A percentile compares a stretch with the other conserved stretches of the same genome.
Conservation (phyloP, 2,113 vertebrate genomes). For the Bagarius yarrelli region DNA sequence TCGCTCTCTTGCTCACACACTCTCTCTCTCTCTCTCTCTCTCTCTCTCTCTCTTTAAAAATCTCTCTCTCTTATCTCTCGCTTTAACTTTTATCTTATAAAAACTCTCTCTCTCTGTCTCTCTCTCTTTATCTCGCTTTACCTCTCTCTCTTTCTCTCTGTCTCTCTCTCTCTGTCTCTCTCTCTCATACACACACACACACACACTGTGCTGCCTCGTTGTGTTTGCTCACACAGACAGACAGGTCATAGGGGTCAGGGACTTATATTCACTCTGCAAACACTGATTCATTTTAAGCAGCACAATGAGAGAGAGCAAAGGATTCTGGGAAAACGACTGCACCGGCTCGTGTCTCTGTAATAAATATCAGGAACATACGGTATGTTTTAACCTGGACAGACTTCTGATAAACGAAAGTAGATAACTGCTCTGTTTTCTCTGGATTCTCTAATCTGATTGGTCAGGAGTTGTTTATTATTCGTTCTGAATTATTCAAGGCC, state of each 20-base stretch:
- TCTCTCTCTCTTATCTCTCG: no score
- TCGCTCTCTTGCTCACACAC: background rate
- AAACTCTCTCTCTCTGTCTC: background rate
- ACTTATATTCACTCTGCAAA: slow-evolving; percentile 39
- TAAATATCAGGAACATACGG: background rate
- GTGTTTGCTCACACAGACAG: slow-evolving; percentile 6
- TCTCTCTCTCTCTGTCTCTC: background rate
- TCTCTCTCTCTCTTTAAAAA: no score
- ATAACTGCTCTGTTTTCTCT: no score
- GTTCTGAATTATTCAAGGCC: no score
- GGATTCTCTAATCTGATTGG: no score
- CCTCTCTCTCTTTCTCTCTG: background rate
- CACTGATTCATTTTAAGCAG: slow-evolving; percentile 5
- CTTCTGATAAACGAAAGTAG: no score
- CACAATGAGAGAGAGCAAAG: slow-evolving; percentile 11
- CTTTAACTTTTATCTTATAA: no score
- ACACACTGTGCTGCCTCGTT: background rate
- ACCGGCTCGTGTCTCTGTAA: background rate
- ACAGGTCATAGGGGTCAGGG: slow-evolving; percentile 1
- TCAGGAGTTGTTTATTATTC: no score
- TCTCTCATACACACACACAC: background rate
- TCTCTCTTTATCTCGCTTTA: background rate
- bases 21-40: no score
- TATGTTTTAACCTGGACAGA: no score
- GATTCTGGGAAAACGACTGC: background rate